phyloP scores from a whole-genome alignment of 2,888 invertebrate genomes.

The Physocephala rufipes region DNA sequence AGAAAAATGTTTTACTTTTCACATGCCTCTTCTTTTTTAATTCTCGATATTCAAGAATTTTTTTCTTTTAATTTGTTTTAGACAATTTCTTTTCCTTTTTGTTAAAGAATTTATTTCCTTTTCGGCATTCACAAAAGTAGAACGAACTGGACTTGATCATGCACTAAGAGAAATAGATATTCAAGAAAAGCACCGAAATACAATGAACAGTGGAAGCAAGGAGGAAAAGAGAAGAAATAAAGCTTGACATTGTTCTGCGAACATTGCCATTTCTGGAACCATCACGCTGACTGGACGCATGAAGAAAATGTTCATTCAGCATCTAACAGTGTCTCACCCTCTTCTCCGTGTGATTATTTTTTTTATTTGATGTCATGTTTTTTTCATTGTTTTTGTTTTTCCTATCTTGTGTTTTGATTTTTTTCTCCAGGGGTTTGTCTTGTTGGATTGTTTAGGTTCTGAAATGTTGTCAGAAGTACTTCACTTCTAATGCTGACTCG shows the following conservation, averaged over 20 bases:
- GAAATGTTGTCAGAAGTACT: slow-evolving; percentile 17
- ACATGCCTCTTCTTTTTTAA: slow-evolving; percentile 4
- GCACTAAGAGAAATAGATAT: background rate
- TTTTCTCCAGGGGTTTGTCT: background rate
- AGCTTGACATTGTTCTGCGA: slow-evolving; percentile 8
- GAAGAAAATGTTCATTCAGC: slow-evolving; percentile 5
- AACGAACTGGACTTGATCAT: background rate
- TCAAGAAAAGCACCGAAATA: background rate
- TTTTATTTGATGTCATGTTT: background rate
- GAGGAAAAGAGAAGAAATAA: no score
- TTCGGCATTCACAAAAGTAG: background rate
- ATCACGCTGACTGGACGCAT: slow-evolving; percentile 19
- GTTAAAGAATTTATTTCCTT: background rate
- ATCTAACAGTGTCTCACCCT: background rate
- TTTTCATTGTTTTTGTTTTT: background rate
- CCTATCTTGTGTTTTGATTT: background rate
- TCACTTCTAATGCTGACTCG: slow-evolving; percentile 10
- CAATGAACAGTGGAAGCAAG: slow-evolving; percentile 18
- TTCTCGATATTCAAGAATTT: slow-evolving; percentile 5
- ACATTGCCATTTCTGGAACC: slow-evolving; percentile 43
- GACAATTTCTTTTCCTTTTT: background rate
- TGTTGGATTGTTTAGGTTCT: background rate
- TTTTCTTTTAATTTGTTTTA: background rate
- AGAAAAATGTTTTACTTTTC: background rate
- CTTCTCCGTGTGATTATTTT: background rate